A percentile compares a stretch with the other conserved stretches of the same genome.
These are phyloP conservation scores for Omphaloscelis lunosa DNA, from an alignment of 2,888 invertebrate genomes.

Conservation along the genomic window DNA sequence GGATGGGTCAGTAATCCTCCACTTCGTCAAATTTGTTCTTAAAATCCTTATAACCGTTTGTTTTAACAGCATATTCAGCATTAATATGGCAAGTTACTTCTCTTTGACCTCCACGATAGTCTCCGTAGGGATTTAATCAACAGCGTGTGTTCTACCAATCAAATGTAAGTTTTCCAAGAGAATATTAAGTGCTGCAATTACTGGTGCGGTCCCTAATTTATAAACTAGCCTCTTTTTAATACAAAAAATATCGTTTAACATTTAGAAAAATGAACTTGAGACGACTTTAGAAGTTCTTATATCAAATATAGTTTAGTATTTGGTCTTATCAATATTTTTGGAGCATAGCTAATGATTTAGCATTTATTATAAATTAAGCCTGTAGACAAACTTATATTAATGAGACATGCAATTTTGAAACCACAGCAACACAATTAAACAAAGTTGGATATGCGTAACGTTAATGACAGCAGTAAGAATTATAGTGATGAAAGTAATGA, in stretches of 20 bases:
- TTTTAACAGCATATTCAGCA: neutral
- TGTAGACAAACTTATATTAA: neutral
- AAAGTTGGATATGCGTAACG: constrained; percentile 2
- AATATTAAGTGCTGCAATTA: constrained; percentile 12
- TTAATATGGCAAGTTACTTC: neutral
- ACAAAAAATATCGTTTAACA: constrained; percentile 32
- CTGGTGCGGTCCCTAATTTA: constrained; percentile 14
- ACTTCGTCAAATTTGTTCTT: neutral
- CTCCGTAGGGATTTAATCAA: constrained; percentile 10
- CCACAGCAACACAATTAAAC: constrained; percentile 1
- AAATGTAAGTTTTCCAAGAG: constrained; percentile 10
- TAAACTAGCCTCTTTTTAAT: constrained; percentile 33
- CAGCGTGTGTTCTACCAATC: constrained; percentile 13
- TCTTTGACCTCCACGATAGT: constrained; percentile 12
- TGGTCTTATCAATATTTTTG: constrained; percentile 10
- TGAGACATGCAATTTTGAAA: constrained; percentile 6
- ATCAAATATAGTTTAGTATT: neutral
- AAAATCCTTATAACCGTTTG: neutral
- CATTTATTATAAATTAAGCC: neutral
- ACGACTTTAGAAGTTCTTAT: constrained; percentile 43
- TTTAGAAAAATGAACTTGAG: constrained; percentile 41
- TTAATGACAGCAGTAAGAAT: constrained; percentile 29
- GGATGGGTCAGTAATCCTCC: neutral
- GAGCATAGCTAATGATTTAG: constrained; percentile 8
- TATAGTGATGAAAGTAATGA: constrained; percentile 45